Conservation (phyloP, 2,113 vertebrate genomes). For the Lathamus discolor region DNA sequence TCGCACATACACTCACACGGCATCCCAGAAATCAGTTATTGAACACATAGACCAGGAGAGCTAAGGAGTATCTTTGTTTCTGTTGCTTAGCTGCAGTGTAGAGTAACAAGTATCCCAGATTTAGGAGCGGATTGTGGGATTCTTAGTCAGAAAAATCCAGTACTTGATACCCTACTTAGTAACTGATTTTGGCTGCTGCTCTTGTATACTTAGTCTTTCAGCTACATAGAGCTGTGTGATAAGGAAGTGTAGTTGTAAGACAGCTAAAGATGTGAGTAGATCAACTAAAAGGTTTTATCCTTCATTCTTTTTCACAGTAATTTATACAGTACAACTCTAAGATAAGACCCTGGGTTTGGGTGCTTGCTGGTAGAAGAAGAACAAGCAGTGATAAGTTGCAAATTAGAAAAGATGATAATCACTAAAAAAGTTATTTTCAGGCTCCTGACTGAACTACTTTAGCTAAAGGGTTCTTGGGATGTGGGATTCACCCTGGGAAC, state of each 20-base stretch:
- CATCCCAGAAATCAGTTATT: neutral
- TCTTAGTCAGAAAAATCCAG: neutral
- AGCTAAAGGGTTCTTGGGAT: neutral
- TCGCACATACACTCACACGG: neutral
- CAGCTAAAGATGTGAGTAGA: neutral
- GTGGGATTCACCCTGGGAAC: neutral
- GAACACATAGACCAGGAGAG: neutral
- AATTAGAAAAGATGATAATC: neutral
- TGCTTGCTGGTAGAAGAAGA: neutral
- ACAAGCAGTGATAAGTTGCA: neutral
- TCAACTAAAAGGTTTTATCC: neutral
- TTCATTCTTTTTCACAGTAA: neutral
- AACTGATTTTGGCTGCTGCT: neutral
- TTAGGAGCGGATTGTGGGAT: neutral
- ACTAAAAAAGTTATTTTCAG: neutral
- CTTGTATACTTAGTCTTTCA: neutral
- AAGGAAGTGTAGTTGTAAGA: neutral
- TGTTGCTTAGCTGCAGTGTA: accelerated
- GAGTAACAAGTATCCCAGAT: neutral
- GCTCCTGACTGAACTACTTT: neutral
- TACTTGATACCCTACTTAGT: neutral
- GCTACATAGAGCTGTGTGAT: neutral
- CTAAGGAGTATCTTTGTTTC: neutral
- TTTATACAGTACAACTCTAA: neutral
- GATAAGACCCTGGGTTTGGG: neutral